These are phyloP conservation scores for Iguana delicatissima DNA, from an alignment of 2,797 vertebrate genomes.

Conservation along the genomic window DNA sequence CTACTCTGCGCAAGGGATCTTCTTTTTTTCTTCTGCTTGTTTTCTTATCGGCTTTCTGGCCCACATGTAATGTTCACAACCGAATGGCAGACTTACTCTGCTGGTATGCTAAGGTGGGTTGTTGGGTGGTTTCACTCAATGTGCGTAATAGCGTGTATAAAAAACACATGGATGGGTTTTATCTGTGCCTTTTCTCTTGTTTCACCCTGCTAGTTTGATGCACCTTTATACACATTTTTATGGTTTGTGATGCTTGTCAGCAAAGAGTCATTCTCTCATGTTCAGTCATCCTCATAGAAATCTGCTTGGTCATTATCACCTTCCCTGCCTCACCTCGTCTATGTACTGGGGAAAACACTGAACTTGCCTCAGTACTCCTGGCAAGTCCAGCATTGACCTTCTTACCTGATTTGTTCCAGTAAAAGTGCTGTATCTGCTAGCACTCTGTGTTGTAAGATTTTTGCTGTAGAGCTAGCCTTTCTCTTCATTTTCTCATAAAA, in stretches of 20 bases:
- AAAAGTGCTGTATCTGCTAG: background rate
- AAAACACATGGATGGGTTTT: background rate
- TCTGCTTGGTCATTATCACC: background rate
- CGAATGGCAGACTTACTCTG: background rate
- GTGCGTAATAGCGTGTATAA: no score
- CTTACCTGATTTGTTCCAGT: background rate
- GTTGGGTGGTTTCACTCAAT: conserved; percentile 12
- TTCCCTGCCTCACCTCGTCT: no score
- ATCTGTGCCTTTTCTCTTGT: background rate
- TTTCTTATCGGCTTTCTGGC: conserved; percentile 28
- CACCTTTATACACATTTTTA: background rate
- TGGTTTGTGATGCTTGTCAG: background rate
- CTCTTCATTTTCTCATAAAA: background rate
- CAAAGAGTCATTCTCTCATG: background rate
- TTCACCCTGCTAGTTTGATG: background rate
- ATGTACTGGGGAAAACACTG: background rate
- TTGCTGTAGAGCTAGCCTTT: background rate
- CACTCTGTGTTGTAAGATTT: background rate
- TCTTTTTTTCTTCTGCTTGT: background rate
- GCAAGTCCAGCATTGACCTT: background rate
- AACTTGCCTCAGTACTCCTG: background rate
- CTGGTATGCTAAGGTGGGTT: background rate
- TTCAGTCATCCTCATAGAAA: background rate
- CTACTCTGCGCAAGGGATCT: background rate
- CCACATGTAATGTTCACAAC: conserved; percentile 1